Evolutionary conservation across 1,140 invertebrate genomes (phyloP), one percentile per base, ranked within the genome.

Genomic region (Zaprionus lachaisei): DNA sequence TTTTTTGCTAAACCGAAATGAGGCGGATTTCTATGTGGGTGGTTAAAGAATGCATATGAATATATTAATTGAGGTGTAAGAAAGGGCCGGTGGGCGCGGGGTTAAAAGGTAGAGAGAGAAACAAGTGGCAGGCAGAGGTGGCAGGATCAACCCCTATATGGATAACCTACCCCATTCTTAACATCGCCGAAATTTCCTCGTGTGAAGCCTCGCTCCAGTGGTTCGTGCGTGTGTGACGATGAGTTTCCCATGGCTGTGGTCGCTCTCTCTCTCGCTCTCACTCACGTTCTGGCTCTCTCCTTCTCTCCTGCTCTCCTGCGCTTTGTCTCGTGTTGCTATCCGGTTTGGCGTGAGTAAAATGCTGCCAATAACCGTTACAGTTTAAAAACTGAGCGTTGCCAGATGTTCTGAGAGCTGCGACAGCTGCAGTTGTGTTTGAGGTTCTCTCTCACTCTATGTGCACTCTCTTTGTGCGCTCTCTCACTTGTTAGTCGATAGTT

Each of bases 1-100:
- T 81, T 95, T 94, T 93, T 94, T 94, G 93, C 93, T 91, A 94
- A 94, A 93, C 44, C 94, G 93, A 91, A 94, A 93, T 71, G 94
- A 95, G 66, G 94, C 93, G 62, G 94, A 94, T 92, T 94, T 94
- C 94, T 94, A 67, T 26, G 47, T 58, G 57, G 54, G 34, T 37
- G 1, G 37, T 28, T 41, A 6, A 38, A 22, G 12, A 54, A 12
- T 62, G 6, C 20, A 54, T 57, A 20, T 3, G 61, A 14, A 41
- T 3, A 65, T n/a, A 41, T 60, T 44, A 41, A 22, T 14, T 57
- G 5, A 20, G 7, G 24, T 47, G 22, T 47, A 37, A 58, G 9
- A 56, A 49, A 17, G 47, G 22, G 38, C 15, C 56, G 15, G 24
- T 24, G 17, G 22, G n/a, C n/a, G n/a, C n/a, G n/a, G 26, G 22